Evolutionary conservation across 2,113 vertebrate species (phyloP), one percentile per base, ranked within the genome.

Genomic region (Chunga burmeisteri): DNA sequence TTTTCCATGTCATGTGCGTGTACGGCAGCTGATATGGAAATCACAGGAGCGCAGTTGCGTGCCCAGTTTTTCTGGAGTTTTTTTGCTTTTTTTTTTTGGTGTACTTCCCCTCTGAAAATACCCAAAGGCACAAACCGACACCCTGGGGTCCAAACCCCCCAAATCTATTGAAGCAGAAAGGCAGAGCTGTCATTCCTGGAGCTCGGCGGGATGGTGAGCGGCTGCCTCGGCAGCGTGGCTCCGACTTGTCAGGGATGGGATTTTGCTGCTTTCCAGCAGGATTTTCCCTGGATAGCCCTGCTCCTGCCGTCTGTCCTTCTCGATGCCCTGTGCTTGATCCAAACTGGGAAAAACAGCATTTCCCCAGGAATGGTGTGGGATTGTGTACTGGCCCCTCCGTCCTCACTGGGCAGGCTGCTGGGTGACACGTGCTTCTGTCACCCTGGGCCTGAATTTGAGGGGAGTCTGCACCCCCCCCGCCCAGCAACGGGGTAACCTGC

Each of bases 21-120:
- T 87, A 88, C 26, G 40, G 77, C 87, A 87, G 74, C 93, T 96
- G 96, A 96, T 91, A 95, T 4, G 58, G 81, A 93, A 94, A 95
- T 93, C 68, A 47, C 32, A 82, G 92, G 55, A 90, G 74, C 83
- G 91, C 77, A 32, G 56, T 34, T 53, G 90, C 3, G 0, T 88
- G 85, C 72, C 68, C 83, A 49, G 20, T 22, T 58, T 82, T 79
- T 46, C 38, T 15, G 19, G 5, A 1, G 0, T 1, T 46, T 42
- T 44, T 29, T 47, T 40, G 16, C 18, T 47, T 13, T 55, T 32
- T 23, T 25, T 13, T 47, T 50, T 66, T 50, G 1, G 13, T 36
- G 1, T 52, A 56, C 61, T 71, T 70, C 38, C 34, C 42, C 73
- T 75, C 78, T 83, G 52, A 78, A 85, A 93, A 80, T 52, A 71